Evolutionary conservation across 2,797 vertebrate genomes (phyloP).

Genomic region (Chloroceryle amazona): DNA sequence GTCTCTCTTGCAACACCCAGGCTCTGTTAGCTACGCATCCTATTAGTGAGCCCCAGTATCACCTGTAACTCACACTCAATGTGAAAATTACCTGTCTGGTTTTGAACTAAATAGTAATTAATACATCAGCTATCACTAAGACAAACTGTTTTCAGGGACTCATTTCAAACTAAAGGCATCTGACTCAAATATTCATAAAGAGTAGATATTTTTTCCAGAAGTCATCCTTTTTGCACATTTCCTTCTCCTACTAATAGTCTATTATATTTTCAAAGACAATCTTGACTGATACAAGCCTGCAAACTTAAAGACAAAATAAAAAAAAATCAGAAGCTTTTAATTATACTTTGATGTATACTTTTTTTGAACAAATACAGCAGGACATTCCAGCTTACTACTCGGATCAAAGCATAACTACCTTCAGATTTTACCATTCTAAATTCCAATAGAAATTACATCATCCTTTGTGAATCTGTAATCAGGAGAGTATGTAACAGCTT

Average conservation of each 20-base stretch:
- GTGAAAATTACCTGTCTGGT: not conserved
- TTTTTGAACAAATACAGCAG: not conserved
- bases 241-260: not conserved
- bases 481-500: not conserved
- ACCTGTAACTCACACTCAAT: not conserved
- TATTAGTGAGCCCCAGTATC: not conserved
- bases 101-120: not conserved
- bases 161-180: not conserved
- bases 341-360: not conserved
- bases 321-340: not conserved
- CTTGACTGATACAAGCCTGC: not conserved
- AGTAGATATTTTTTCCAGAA: not conserved
- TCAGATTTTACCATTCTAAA: not conserved
- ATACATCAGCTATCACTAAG: not conserved
- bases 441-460: not conserved
- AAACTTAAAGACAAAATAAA: not conserved
- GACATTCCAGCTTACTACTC: not conserved
- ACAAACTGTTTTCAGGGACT: not conserved
- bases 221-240: not conserved
- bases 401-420: not conserved
- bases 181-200: not conserved
- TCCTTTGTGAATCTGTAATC: not conserved
- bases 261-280: not conserved
- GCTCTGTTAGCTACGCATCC: not conserved
- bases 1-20: not conserved